phyloP scores from a whole-genome alignment of 2,888 invertebrate genomes.

The Hyposoter dolosus region DNA sequence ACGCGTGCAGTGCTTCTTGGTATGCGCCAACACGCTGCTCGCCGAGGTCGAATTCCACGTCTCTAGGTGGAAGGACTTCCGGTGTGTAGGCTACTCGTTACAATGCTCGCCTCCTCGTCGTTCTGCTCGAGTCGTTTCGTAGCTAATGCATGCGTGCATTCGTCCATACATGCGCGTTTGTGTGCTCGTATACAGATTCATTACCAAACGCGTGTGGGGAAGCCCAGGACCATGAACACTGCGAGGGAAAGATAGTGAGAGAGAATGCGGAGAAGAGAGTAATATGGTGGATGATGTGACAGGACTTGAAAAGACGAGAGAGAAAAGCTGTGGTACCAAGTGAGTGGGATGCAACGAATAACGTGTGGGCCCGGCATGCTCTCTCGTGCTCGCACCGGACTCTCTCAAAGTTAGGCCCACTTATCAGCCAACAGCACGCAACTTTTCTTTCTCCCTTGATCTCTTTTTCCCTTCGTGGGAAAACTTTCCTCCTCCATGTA shows the following conservation, averaged over 20 bases:
- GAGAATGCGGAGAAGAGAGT: conserved; percentile 49
- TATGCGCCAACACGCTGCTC: background rate
- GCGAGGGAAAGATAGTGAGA: conserved; percentile 19
- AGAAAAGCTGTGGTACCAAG: conserved; percentile 28
- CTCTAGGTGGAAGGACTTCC: conserved; percentile 72
- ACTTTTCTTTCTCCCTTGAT: background rate
- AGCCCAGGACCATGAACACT: conserved; percentile 26
- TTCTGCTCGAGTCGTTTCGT: background rate
- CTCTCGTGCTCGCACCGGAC: conserved; percentile 33
- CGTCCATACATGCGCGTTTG: background rate
- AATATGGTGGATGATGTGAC: background rate
- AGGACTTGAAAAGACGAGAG: background rate
- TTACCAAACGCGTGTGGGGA: background rate
- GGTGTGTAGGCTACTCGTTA: conserved; percentile 64
- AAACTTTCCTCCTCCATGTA: conserved; percentile 45
- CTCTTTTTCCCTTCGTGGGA: conserved; percentile 56
- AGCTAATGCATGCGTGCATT: background rate
- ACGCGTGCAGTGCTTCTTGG: background rate
- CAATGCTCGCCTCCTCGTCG: conserved; percentile 14
- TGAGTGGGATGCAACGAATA: conserved; percentile 60
- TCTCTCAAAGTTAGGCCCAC: conserved; percentile 61
- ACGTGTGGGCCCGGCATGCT: conserved; percentile 68
- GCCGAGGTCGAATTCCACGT: conserved; percentile 70
- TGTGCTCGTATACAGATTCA: background rate
- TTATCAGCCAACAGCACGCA: conserved; percentile 59